Evolutionary conservation across 2,113 vertebrate genomes (phyloP).

Genomic region (Ameiurus melas): DNA sequence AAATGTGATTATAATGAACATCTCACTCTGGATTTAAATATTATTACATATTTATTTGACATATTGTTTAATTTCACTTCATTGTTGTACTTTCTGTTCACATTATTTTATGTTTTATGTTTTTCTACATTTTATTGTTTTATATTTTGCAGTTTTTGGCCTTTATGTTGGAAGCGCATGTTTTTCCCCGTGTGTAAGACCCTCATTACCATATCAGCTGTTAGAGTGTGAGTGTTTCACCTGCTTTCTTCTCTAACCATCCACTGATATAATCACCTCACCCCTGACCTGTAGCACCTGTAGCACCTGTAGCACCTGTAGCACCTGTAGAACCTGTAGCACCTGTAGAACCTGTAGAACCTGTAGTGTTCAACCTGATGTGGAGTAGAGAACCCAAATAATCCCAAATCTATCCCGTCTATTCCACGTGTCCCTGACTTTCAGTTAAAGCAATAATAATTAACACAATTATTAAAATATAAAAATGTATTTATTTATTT

Average conservation of each 20-base stretch:
- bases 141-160: conserved; percentile 57
- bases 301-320: too few species aligned
- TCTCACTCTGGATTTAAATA: neutral
- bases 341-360: neutral
- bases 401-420: neutral
- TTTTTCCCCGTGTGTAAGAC: conserved; percentile 48
- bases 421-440: neutral
- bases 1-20: neutral
- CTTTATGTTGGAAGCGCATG: conserved; percentile 60
- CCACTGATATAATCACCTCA: neutral
- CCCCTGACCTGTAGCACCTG: neutral
- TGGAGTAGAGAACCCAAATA: neutral
- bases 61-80: neutral
- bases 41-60: neutral
- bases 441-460: neutral
- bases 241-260: conserved; percentile 23
- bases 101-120: conserved; percentile 28
- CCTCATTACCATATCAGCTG: conserved; percentile 54
- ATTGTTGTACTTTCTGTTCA: conserved; percentile 4
- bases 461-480: too few species aligned
- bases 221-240: conserved; percentile 52
- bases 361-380: neutral
- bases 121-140: conserved; percentile 15
- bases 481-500: neutral
- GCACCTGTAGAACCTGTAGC: neutral